phyloP scores from a whole-genome alignment of 2,113 vertebrate species.

The Podarcis raffonei region DNA sequence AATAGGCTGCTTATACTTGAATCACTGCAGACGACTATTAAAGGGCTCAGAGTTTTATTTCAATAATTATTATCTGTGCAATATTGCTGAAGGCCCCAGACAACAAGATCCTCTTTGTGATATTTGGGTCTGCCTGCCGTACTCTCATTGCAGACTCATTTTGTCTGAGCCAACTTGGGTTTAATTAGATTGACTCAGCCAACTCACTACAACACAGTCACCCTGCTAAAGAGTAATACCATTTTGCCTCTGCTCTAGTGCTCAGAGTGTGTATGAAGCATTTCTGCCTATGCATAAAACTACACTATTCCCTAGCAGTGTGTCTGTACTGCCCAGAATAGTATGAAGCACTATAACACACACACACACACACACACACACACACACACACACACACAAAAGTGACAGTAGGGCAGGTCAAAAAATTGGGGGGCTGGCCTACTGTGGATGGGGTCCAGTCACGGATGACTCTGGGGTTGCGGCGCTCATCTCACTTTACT shows the following conservation, averaged over 20 bases:
- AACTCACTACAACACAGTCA: neutral
- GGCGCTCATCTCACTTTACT: no score
- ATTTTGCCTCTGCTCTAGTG: neutral
- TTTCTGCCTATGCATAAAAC: neutral
- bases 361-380: no score
- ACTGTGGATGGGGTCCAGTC: no score
- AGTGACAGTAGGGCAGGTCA: neutral
- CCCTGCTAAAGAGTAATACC: neutral
- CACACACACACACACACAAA: no score
- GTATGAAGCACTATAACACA: neutral
- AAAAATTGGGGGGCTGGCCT: no score
- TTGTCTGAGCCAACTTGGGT: neutral
- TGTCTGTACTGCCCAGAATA: neutral
- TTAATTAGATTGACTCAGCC: conserved; percentile 10
- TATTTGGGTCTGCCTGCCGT: neutral
- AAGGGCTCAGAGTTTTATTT: conserved; percentile 1
- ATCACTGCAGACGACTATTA: neutral
- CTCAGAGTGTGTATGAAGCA: neutral
- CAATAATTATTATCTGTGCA: neutral
- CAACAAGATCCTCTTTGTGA: conserved; percentile 8
- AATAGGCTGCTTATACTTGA: neutral
- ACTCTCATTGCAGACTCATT: neutral
- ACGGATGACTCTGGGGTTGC: no score
- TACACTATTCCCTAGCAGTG: neutral
- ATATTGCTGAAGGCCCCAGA: neutral